These are phyloP conservation scores for Aphaenogaster floridana DNA, from an alignment of 1,140 invertebrate genomes.

Conservation along the genomic window DNA sequence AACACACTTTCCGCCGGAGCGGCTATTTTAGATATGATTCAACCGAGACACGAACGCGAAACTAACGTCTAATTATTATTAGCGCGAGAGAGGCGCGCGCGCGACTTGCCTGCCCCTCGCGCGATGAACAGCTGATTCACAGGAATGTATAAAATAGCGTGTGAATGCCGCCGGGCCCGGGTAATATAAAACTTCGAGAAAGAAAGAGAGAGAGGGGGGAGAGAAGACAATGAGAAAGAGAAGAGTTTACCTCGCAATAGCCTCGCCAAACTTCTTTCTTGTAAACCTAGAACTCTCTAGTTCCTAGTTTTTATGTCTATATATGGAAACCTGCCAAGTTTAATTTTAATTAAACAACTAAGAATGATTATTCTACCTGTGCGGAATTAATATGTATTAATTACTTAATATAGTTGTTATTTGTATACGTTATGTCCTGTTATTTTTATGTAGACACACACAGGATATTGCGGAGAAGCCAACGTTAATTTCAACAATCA, in stretches of 20 bases:
- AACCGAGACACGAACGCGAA: constrained; percentile 49
- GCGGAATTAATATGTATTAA: constrained; percentile 14
- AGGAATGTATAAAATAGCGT: constrained; percentile 54
- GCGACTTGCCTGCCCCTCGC: not conserved
- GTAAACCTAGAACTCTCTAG: not conserved
- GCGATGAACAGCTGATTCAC: constrained; percentile 70
- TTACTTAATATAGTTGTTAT: constrained; percentile 14
- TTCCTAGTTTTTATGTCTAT: not conserved
- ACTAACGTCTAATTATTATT: constrained; percentile 77
- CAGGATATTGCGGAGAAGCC: not conserved
- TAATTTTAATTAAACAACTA: constrained; percentile 13
- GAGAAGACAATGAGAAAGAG: not conserved
- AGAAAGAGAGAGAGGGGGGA: not conserved
- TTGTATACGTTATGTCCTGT: not conserved
- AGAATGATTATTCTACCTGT: not conserved
- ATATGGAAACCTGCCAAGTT: not conserved
- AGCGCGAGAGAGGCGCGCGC: constrained; percentile 40
- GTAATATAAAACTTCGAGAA: not conserved
- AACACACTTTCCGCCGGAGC: constrained; percentile 62
- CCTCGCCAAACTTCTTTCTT: not conserved
- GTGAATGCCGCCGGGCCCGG: not conserved
- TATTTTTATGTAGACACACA: not conserved
- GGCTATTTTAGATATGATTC: constrained; percentile 77
- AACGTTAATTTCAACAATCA: constrained; percentile 4
- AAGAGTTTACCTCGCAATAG: not conserved